Conservation (phyloP, 2,888 invertebrate genomes). For the Amphimallon solstitiale region DNA sequence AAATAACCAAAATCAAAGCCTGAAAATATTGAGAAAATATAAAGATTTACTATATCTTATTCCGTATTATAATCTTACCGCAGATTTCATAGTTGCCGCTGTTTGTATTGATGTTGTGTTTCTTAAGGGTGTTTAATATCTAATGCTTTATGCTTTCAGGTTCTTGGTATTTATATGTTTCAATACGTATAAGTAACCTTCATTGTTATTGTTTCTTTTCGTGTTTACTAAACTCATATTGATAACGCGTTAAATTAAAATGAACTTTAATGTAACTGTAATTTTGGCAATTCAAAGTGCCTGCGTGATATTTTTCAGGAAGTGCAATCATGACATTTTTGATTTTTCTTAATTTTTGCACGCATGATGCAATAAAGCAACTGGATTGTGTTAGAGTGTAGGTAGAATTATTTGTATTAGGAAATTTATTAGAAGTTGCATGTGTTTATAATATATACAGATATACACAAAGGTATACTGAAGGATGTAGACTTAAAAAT, state of each 20-base stretch:
- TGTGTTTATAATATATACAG: no score
- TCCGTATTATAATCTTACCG: slow-evolving; percentile 33
- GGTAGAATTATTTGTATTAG: not conserved
- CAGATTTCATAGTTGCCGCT: slow-evolving; percentile 38
- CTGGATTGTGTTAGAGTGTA: not conserved
- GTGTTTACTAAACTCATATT: not conserved
- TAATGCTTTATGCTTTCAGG: not conserved
- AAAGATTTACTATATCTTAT: not conserved
- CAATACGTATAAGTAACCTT: not conserved
- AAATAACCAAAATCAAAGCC: slow-evolving; percentile 7
- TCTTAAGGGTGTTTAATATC: not conserved
- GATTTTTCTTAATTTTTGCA: not conserved
- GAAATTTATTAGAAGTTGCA: no score
- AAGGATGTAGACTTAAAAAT: no score
- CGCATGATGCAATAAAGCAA: slow-evolving; percentile 10
- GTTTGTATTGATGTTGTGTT: slow-evolving; percentile 2
- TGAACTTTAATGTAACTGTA: not conserved
- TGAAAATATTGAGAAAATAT: not conserved
- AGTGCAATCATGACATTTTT: not conserved
- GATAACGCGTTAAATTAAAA: not conserved
- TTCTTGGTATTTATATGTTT: slow-evolving; percentile 18
- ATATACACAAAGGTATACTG: no score
- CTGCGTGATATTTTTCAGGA: not conserved
- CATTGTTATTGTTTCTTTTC: not conserved
- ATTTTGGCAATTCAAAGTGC: not conserved